Evolutionary conservation across 2,113 vertebrate species (phyloP), one percentile per base, ranked within the genome.

Genomic region (Rallus limicola): DNA sequence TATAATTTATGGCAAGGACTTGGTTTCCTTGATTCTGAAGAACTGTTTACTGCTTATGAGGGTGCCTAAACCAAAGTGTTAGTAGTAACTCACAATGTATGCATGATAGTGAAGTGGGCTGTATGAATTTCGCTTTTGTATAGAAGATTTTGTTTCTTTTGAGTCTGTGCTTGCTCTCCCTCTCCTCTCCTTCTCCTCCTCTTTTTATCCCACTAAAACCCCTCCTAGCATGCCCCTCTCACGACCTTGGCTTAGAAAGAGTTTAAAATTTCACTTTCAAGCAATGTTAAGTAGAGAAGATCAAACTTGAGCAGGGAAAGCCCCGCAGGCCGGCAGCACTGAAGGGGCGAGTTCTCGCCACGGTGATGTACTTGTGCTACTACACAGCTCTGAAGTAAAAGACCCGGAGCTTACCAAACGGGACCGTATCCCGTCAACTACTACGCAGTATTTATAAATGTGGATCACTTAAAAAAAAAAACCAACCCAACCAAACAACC

Each of bases 391-490:
- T 3, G 58, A 59, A 58, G 33, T 65, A 46, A 62, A 78, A 74
- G 0, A 18, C 34, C 3, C 9, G 14, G 31, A n/a, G 13, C 15
- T 67, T 31, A 15, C 2, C 28, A 25, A 53, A 48, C 1, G 12
- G 34, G 34, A 58, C n/a, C 2, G 6, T 5, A 21, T 17, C 12
- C 40, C 44, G 18, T n/a, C 19, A 42, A 25, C 31, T 24, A 3
- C 9, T 5, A 14, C 0, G 8, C 50, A 14, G 15, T 7, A 34
- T 15, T 44, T n/a, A 6, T 0, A 46, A 72, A 53, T 6, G 4
- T 3, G 29, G 56, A 13, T 29, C 20, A 33, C 29, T 11, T 44
- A 26, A 44, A n/a, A 28, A 4, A 36, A 44, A n/a, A 28, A 4
- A n/a, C n/a, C n/a, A 24, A 15, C 3, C 0, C 44, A 46, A 46